Evolutionary conservation across 2,113 vertebrate genomes (phyloP).

Genomic region (Cinclus cinclus): DNA sequence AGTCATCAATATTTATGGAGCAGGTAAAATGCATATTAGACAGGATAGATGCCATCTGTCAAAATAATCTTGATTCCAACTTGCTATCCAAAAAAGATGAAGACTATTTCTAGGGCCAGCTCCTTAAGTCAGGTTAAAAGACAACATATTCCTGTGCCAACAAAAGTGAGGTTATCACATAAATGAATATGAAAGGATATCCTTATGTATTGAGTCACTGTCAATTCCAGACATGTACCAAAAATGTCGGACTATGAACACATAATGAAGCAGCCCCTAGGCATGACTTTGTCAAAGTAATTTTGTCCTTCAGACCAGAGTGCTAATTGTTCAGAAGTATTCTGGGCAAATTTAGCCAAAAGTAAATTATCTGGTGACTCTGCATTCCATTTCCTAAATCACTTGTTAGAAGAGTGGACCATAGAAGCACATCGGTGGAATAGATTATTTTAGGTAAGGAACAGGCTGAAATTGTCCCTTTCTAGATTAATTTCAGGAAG

Average conservation of each 20-base stretch:
- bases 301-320: constrained; percentile 33
- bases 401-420: neutral
- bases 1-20: constrained; percentile 66
- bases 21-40: constrained; percentile 65
- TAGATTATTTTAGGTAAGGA: neutral
- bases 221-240: constrained; percentile 16
- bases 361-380: constrained; percentile 6
- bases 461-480: neutral
- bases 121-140: constrained; percentile 60
- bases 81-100: constrained; percentile 40
- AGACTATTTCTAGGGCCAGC: constrained; percentile 27
- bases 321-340: constrained; percentile 40
- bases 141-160: constrained; percentile 33
- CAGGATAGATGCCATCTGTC: constrained; percentile 62
- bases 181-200: constrained; percentile 13
- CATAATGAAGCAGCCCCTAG: neutral
- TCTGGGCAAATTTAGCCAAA: neutral
- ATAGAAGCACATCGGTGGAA: neutral
- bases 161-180: constrained; percentile 51
- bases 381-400: neutral
- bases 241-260: neutral
- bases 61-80: constrained; percentile 56
- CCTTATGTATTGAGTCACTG: constrained; percentile 21
- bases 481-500: constrained; percentile 38
- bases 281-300: constrained; percentile 32